Evolutionary conservation across 2,888 invertebrate genomes (phyloP).

Genomic region (Carterocephalus palaemon): DNA sequence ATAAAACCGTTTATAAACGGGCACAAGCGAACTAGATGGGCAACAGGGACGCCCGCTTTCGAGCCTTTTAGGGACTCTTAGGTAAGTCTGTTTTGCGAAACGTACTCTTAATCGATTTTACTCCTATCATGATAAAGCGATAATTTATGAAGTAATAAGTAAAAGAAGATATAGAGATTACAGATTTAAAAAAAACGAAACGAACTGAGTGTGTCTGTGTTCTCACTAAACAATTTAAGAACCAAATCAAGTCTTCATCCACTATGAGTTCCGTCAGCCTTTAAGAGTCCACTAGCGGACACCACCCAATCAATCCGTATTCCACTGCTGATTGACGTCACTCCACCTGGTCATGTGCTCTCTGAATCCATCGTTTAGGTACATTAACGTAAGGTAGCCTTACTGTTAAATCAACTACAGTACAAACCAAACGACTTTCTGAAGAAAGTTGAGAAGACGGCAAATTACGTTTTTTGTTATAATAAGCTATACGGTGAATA

Average conservation of each 20-base stretch:
- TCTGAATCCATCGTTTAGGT: no score
- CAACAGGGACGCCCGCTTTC: constrained; percentile 73
- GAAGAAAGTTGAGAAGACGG: constrained; percentile 33
- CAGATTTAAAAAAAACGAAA: no score
- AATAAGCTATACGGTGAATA: constrained; percentile 54
- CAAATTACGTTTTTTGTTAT: constrained; percentile 37
- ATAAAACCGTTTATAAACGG: constrained; percentile 80
- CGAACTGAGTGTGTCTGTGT: constrained; percentile 11
- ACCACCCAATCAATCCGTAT: no score
- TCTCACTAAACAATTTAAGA: no score
- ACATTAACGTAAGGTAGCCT: no score
- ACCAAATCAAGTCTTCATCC: no score
- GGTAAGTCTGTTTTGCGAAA: constrained; percentile 65
- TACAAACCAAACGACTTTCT: neutral
- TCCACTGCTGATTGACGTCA: no score
- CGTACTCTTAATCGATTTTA: constrained; percentile 69
- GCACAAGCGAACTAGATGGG: constrained; percentile 77
- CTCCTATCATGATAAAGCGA: constrained; percentile 70
- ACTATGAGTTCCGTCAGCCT: no score
- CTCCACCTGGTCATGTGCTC: no score
- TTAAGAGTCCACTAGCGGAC: no score
- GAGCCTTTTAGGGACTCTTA: constrained; percentile 76
- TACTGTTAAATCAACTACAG: no score
- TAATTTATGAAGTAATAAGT: constrained; percentile 41
- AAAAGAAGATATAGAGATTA: no score